Base-by-base conservation (phyloP, 2,113 vertebrate species). In the Poicephalus gulielmi region DNA sequence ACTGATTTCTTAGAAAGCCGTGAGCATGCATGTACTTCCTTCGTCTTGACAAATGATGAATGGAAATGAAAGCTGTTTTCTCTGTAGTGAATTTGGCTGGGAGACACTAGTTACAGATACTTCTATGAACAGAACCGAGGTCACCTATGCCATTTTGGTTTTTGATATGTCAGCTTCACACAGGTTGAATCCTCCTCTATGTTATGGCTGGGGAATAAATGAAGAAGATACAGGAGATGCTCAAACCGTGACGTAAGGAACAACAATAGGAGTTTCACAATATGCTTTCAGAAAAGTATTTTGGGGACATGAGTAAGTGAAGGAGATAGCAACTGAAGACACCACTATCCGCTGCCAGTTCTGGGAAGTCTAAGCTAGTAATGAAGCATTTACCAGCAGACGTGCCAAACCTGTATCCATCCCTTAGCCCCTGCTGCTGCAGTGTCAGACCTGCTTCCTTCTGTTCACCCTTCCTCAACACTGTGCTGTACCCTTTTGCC, bases 401-500 rank as follows among this genome's bases (percentile, higher is more conserved):
- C 5, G 0, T 52, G 69, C 41, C 59, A 84, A 87, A 71, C 33
- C 22, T 44, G 23, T 41, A 33, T 5, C 52, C 13, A 63, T 7
- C 19, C 37, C 18, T 41, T 28, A 23, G 66, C 9, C 27, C 53
- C 24, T 16, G 14, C 35, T 39, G 53, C 64, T 53, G 16, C 43
- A 35, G 47, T 17, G 20, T 28, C 91, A 77, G 60, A 70, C 22
- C 50, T 67, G n/a, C 86, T 81, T 70, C 83, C 73, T 66, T 41
- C 59, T 92, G 62, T 50, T 75, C n/a, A 23, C 20, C 31, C 17
- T 43, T 63, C 22, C 60, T n/a, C 35, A 43, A 33, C 18, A 13
- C 30, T 0, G 1, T 16, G 47, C 47, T 1, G 0, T 18, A 27
- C 4, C 23, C n/a, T 57, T 13, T 20, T 68, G 60, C 64, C 64